These are phyloP conservation scores for Tribolium castaneum DNA, from an alignment of 1,140 invertebrate genomes.

Conservation along the genomic window DNA sequence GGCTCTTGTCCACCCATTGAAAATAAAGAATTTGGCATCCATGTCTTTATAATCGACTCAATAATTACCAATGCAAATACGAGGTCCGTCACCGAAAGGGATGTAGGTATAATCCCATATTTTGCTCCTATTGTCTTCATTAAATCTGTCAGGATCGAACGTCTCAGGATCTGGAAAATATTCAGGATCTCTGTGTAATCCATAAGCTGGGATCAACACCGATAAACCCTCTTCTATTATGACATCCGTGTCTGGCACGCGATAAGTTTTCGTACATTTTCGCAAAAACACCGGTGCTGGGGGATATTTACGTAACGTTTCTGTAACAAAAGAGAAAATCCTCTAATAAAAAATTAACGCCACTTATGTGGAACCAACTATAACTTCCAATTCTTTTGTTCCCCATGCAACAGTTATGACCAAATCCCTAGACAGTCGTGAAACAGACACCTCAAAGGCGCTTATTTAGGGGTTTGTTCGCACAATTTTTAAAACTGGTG, in stretches of 20 bases:
- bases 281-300: slow-evolving; percentile 68
- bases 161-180: slow-evolving; percentile 72
- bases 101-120: slow-evolving; percentile 67
- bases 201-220: slow-evolving; percentile 66
- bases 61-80: slow-evolving; percentile 73
- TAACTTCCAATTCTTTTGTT: not conserved
- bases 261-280: slow-evolving; percentile 65
- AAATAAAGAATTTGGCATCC: not conserved
- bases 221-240: slow-evolving; percentile 65
- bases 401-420: not conserved
- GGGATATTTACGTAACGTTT: slow-evolving; percentile 72
- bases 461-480: too few relatives aligned
- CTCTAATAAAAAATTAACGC: not conserved
- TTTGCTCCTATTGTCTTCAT: slow-evolving; percentile 64
- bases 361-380: not conserved
- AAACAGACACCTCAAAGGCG: too few relatives aligned
- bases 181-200: slow-evolving; percentile 67
- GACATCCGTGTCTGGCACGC: slow-evolving; percentile 65
- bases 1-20: too few relatives aligned
- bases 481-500: too few relatives aligned
- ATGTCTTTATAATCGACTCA: not conserved
- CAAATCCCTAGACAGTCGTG: not conserved
- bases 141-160: slow-evolving; percentile 77
- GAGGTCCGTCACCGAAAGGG: slow-evolving; percentile 77
- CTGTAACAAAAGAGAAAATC: slow-evolving; percentile 55